phyloP scores from a whole-genome alignment of 2,113 vertebrate genomes.

The Empidonax alnorum region DNA sequence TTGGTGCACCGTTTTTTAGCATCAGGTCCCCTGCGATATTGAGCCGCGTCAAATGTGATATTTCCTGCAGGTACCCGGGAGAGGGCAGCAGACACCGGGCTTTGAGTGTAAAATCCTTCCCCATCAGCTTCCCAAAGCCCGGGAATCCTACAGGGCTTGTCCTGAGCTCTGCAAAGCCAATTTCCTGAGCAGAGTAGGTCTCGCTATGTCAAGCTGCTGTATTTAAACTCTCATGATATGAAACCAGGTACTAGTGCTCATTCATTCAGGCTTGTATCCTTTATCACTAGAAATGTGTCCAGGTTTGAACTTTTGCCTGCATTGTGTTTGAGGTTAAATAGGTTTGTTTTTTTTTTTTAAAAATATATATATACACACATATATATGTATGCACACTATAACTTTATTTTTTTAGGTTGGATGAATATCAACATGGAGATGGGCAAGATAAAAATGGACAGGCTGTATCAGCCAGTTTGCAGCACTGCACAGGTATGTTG shows the following conservation, averaged over 20 bases:
- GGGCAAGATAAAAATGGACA: neutral
- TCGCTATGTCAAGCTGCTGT: neutral
- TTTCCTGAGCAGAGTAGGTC: neutral
- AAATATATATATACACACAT: too few species aligned
- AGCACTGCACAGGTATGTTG: conserved; percentile 10
- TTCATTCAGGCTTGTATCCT: neutral
- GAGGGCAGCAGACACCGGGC: conserved; percentile 1
- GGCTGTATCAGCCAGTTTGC: neutral
- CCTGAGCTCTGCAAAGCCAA: neutral
- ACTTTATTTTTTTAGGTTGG: conserved; percentile 48
- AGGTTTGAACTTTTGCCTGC: neutral
- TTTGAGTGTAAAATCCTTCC: neutral
- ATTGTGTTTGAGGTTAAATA: neutral
- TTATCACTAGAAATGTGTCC: neutral
- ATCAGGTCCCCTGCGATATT: neutral
- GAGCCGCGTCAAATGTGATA: neutral
- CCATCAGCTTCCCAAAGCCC: neutral
- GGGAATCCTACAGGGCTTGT: neutral
- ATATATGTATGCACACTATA: neutral
- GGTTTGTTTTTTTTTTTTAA: too few species aligned
- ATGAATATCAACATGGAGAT: neutral
- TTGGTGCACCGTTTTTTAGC: neutral
- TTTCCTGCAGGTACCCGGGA: neutral
- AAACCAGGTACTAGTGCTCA: neutral
- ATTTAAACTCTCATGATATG: neutral